Evolutionary conservation across 1,140 invertebrate species (phyloP), one percentile per base, ranked within the genome.

Genomic region (Apis cerana): DNA sequence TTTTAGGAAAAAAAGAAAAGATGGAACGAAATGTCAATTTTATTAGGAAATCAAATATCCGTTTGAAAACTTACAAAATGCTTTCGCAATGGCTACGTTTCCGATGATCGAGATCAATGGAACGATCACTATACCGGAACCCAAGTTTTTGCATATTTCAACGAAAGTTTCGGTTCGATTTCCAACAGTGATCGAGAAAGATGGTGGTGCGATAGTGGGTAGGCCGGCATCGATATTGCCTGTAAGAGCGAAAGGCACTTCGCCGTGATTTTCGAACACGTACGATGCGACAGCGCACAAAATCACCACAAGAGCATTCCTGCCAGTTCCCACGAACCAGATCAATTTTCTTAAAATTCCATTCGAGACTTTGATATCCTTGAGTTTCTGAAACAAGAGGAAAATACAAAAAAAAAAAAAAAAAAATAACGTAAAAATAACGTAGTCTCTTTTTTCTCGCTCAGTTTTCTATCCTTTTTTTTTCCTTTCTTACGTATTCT

Each of bases 221-320:
- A 96, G 86, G 12, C 96, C 96, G 5, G 95, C 92, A 0, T 95
- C 94, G 83, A 96, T 95, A 23, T 94, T 90, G 54, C 95, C 96
- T 89, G 94, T 91, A 59, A 94, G 90, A 68, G 90, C 48, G 82
- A 91, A 96, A 0, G 95, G 95, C 43, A 94, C 92, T 21, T 76
- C 83, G 21, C 72, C 91, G 75, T 19, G 82, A 50, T 13, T 85
- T 27, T 86, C 94, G 75, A 95, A 94, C 59, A 93, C 89, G 88
- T 94, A 96, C 13, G 96, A 96, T 21, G 96, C 92, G 11, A 94
- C 88, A 1, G 96, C 95, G 84, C 95, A 96, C 8, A 95, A 83
- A n/a, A 97, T 94, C 1, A 98, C 97, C 0, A 97, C 95, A 43
- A 97, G 95, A 9, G 97, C 97, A 91, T 98, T 98, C 64, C 97